Base-by-base conservation (phyloP, 2,113 vertebrate genomes). In the Onychorhynchus coronatus region DNA sequence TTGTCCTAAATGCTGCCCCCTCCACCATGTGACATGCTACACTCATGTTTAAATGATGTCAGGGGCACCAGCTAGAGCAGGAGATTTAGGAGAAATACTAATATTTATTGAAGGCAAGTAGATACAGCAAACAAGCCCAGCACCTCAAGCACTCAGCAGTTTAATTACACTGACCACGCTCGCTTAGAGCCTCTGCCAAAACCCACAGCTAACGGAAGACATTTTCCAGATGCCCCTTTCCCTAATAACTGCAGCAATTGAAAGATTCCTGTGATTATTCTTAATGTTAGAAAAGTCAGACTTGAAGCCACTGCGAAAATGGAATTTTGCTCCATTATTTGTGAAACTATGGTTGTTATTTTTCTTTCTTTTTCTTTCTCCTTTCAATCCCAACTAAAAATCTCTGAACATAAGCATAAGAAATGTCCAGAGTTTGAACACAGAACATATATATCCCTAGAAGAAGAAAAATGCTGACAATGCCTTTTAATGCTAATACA, bases 171-270 rank as follows among this genome's bases (percentile, higher is more conserved):
- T 81, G 95, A 84, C 82, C 85, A 80, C 3, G 13, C 85, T 88
- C 30, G 19, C 82, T 67, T 62, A 62, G 5, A 76, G 78, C 30
- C 71, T 62, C 93, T 92, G 90, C 92, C 93, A 94, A 93, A 92
- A 44, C 4, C 31, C 82, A 78, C 6, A 35, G 72, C 70, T 75
- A 78, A 79, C 15, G 10, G 62, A 84, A 89, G 80, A 95, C 28
- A 39, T 84, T 92, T 90, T 80, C 93, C 96, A 97, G 95, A 95
- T 68, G 85, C 39, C 82, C 86, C 83, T 66, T 76, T 25, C 88
- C 59, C 66, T 16, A 95, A 89, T 91, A 95, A 88, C 17, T 47
- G 47, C 88, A 91, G 85, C 72, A 56, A 80, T 7, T 73, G 52
- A 66, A 93, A 88, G 78, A 94, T 70, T 47, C 30, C 63, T 63